Conservation (phyloP, 2,113 vertebrate species). For the Rutilus rutilus region DNA sequence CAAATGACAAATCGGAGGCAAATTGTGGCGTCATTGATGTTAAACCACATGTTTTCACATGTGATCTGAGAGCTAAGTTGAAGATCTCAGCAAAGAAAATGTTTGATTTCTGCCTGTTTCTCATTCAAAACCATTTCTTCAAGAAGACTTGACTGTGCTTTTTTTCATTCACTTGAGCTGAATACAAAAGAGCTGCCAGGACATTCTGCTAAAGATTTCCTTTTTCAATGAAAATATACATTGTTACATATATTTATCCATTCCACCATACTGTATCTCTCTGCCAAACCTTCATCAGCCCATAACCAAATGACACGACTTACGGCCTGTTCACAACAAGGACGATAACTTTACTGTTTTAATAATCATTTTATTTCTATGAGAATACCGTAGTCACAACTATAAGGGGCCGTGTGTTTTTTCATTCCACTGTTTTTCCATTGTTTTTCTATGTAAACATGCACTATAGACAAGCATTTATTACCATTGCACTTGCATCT, state of each 20-base stretch:
- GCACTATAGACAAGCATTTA: too few species aligned
- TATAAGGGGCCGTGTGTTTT: neutral
- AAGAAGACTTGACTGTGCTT: too few species aligned
- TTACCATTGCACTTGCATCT: neutral
- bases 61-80: too few species aligned
- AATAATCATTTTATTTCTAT: neutral
- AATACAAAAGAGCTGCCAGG: neutral
- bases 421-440: too few species aligned
- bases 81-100: too few species aligned
- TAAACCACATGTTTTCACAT: too few species aligned
- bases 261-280: neutral
- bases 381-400: neutral
- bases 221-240: neutral
- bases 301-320: neutral
- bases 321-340: neutral
- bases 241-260: neutral
- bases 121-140: too few species aligned
- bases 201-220: neutral
- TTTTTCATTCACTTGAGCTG: neutral
- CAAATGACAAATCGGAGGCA: neutral
- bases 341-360: neutral
- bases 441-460: too few species aligned
- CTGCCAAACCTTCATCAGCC: neutral
- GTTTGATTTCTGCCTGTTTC: too few species aligned
- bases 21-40: neutral